Conservation (phyloP, 2,888 invertebrate species). For the Pristionchus maxplancki region DNA sequence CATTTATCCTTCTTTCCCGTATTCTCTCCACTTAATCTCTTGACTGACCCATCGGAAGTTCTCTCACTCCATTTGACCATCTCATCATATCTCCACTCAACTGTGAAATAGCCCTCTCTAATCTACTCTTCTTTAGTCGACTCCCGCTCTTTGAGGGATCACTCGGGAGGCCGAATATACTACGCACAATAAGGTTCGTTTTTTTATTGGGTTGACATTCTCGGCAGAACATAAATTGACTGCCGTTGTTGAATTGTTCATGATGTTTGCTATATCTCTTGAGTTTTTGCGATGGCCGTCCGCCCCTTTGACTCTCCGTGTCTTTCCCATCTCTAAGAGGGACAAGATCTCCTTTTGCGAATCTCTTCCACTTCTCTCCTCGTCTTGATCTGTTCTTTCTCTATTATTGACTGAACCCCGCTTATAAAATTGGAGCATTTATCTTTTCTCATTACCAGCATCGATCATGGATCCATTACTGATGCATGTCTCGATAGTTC, state of each 20-base stretch:
- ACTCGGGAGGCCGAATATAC: neutral
- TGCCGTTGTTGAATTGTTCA: conserved; percentile 7
- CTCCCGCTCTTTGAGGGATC: conserved; percentile 15
- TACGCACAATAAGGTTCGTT: neutral
- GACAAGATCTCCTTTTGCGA: conserved; percentile 18
- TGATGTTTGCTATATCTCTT: conserved; percentile 31
- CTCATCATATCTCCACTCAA: conserved; percentile 42
- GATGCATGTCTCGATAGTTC: too few relatives aligned
- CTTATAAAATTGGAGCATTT: too few relatives aligned
- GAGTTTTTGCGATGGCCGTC: conserved; percentile 16
- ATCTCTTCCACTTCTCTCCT: neutral
- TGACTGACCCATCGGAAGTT: conserved; percentile 16
- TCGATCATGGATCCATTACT: too few relatives aligned
- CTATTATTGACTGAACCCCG: neutral
- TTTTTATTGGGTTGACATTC: too few relatives aligned
- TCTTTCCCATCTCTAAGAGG: conserved; percentile 14
- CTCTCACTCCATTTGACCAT: conserved; percentile 21
- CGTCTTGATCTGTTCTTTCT: neutral
- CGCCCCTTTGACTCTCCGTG: conserved; percentile 14
- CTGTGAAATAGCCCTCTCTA: conserved; percentile 34
- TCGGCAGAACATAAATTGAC: neutral
- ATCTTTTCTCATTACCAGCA: too few relatives aligned
- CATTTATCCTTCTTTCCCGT: conserved; percentile 18
- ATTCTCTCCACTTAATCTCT: conserved; percentile 29
- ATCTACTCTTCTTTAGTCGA: conserved; percentile 1